Conservation (phyloP, 1,140 invertebrate genomes). For the Chymomyza costata region DNA sequence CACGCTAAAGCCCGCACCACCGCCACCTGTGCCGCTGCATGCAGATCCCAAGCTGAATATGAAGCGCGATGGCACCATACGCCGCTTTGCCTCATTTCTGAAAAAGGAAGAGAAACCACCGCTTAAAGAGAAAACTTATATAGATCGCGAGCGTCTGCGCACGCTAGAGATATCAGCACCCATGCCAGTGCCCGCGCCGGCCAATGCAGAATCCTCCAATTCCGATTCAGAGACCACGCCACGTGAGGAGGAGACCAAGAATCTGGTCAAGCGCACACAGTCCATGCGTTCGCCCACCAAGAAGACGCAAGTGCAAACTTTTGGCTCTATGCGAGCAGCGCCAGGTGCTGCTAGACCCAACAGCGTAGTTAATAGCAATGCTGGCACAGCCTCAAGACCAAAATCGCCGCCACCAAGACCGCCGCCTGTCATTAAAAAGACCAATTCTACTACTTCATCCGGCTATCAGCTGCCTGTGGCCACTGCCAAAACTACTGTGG, state of each 20-base stretch:
- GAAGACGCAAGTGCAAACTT: conserved; percentile 80
- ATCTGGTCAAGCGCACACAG: conserved; percentile 81
- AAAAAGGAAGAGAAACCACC: conserved; percentile 80
- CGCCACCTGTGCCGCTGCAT: conserved; percentile 66
- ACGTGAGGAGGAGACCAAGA: conserved; percentile 67
- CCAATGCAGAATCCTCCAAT: conserved; percentile 60
- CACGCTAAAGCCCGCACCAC: conserved; percentile 34
- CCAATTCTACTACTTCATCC: conserved; percentile 60
- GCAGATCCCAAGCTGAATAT: conserved; percentile 73
- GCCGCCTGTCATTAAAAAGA: conserved; percentile 68
- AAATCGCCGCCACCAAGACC: conserved; percentile 81
- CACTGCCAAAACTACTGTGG: conserved; percentile 69
- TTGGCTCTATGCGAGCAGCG: conserved; percentile 86
- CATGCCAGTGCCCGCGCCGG: conserved; percentile 76
- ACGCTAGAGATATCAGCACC: conserved; percentile 88
- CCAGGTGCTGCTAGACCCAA: conserved; percentile 80
- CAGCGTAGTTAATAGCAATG: conserved; percentile 77
- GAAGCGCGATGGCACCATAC: conserved; percentile 79
- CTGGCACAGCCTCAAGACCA: conserved; percentile 75
- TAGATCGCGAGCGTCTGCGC: conserved; percentile 83
- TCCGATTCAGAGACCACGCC: conserved; percentile 67
- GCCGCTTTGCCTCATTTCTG: conserved; percentile 86
- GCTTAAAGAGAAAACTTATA: conserved; percentile 79
- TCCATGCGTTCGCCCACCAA: conserved; percentile 82
- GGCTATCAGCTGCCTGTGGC: conserved; percentile 75